A percentile compares a stretch with the other conserved stretches of the same genome.
These are phyloP conservation scores for Paramormyrops hopkinsi DNA, from an alignment of 2,797 vertebrate species.

Conservation along the genomic window DNA sequence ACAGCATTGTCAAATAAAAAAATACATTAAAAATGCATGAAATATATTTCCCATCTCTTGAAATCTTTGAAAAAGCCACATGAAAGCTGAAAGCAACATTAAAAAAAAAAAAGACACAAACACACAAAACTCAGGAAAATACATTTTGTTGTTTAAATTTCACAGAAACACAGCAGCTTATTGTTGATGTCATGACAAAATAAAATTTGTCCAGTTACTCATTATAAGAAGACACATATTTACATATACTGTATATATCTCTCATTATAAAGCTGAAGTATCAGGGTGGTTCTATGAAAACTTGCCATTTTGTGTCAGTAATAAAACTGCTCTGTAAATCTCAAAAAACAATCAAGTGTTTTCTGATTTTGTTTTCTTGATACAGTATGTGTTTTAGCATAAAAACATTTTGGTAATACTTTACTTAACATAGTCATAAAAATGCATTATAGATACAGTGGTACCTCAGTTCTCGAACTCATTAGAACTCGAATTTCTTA, in stretches of 20 bases:
- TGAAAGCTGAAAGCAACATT: neutral
- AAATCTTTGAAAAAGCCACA: neutral
- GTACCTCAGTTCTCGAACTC: too few relatives aligned
- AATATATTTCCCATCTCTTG: neutral
- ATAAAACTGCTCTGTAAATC: neutral
- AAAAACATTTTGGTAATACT: too few relatives aligned
- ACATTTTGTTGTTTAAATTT: neutral
- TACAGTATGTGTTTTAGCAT: too few relatives aligned
- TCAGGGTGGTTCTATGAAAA: neutral
- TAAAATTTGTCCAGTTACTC: neutral
- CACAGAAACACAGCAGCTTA: neutral
- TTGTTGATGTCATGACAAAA: too few relatives aligned
- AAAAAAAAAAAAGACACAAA: neutral
- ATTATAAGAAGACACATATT: neutral
- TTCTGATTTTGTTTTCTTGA: too few relatives aligned
- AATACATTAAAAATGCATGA: neutral
- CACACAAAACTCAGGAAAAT: too few relatives aligned
- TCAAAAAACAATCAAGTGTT: too few relatives aligned
- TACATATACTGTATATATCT: neutral
- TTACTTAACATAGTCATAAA: too few relatives aligned
- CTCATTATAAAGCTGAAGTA: neutral
- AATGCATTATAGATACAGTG: too few relatives aligned
- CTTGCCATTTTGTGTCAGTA: neutral
- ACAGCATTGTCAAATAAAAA: neutral
- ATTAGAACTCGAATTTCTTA: too few relatives aligned